Base-by-base conservation (phyloP, 2,888 invertebrate genomes). In the Kryphioiulus occultus region DNA sequence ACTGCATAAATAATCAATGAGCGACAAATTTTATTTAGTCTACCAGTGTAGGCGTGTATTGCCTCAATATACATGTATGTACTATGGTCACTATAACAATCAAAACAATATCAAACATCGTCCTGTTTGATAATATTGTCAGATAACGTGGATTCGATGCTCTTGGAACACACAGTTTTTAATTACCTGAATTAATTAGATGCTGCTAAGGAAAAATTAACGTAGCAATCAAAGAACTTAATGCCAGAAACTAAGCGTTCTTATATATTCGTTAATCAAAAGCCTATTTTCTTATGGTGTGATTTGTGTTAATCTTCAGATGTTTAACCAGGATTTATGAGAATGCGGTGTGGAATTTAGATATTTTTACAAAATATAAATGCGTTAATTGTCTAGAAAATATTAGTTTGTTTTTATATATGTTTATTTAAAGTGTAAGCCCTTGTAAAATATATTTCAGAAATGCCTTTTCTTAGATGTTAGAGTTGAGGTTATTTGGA, bases 301-400 rank as follows among this genome's bases (percentile, higher is more conserved):
- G 78, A 78, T 78, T 78, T 78, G 30, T 78, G 78, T 78, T 78
- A 78, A 78, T 78, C 78, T 78, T 78, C 78, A 78, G 30, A 78
- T 78, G 30, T 78, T 78, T 78, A 78, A 78, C 26, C 30, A 78
- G 78, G 30, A 78, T 78, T 78, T 78, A 30, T 30, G 26, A 78
- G 78, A 1, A 78, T 32, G 30, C 78, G 5, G 78, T 30, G 30
- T 26, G 30, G 15, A 78, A 78, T 78, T 78, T 78, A 15, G 26
- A 78, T 78, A 78, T 78, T 78, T 78, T 78, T 78, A 78, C 78
- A 78, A 78, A 17, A 78, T 78, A 78, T 78, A 78, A 30, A 30
- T 30, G 78, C 26, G 78, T 78, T 78, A 78, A 30, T 30, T 78
- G 78, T 78, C 78, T 78, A 78, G 78, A 78, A 78, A 78, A 26